phyloP scores from a whole-genome alignment of 2,888 invertebrate genomes.

The Embidobia sp. region DNA sequence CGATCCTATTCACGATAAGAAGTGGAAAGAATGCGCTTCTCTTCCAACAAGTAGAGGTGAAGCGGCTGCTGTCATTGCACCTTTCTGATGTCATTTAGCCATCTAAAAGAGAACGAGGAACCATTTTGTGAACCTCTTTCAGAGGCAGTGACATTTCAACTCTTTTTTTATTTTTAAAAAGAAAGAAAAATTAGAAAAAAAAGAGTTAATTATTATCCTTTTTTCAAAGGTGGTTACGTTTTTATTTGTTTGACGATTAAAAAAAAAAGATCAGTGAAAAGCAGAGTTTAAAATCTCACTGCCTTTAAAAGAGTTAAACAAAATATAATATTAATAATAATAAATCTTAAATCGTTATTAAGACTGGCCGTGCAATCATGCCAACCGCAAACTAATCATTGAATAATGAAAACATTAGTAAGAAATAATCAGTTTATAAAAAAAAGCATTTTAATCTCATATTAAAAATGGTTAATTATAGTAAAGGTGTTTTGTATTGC shows the following conservation, averaged over 20 bases:
- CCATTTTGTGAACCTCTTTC: too few species aligned
- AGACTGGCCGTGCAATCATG: constrained; percentile 4
- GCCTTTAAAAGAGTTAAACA: too few species aligned
- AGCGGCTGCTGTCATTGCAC: constrained; percentile 90
- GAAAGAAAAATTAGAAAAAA: neutral
- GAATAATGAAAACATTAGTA: neutral
- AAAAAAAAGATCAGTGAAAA: too few species aligned
- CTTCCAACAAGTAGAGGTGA: constrained; percentile 93
- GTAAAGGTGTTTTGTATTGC: too few species aligned
- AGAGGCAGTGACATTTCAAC: too few species aligned
- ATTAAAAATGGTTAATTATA: neutral
- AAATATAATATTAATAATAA: too few species aligned
- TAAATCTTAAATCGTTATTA: constrained; percentile 11
- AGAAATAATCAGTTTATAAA: neutral
- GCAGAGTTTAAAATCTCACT: too few species aligned
- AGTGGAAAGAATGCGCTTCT: constrained; percentile 90
- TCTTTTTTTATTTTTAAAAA: too few species aligned
- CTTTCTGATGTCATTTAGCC: constrained; percentile 80
- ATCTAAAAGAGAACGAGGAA: neutral
- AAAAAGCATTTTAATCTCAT: too few species aligned
- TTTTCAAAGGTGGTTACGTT: too few species aligned
- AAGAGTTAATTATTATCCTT: too few species aligned
- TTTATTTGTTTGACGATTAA: too few species aligned
- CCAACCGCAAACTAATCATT: constrained; percentile 1
- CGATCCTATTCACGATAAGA: constrained; percentile 87